Percentiles rank a stretch among this genome's conserved stretches.
Conservation (phyloP, 2,113 vertebrate species). For the Clinocottus analis region DNA sequence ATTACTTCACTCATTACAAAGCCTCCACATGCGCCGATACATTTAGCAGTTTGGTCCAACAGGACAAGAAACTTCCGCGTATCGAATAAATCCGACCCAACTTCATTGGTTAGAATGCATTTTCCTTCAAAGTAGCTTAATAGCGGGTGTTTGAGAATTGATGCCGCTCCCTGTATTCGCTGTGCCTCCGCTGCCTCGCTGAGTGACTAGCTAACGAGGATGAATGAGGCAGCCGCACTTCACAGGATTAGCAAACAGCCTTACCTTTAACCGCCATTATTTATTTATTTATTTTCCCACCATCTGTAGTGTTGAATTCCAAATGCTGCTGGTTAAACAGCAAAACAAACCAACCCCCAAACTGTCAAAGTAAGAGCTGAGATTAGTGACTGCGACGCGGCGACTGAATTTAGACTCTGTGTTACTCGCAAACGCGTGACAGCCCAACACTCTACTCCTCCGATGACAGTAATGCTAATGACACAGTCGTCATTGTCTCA, state of each 20-base stretch:
- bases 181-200: not conserved
- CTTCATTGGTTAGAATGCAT: too few species aligned
- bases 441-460: not conserved
- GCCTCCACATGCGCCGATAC: not conserved
- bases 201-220: too few species aligned
- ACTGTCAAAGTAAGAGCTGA: not conserved
- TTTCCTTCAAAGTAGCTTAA: not conserved
- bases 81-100: not conserved
- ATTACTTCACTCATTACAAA: not conserved
- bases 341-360: not conserved
- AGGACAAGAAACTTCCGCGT: not conserved
- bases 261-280: not conserved
- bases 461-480: not conserved
- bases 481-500: not conserved
- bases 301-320: not conserved
- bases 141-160: not conserved
- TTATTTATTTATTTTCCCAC: not conserved
- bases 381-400: not conserved
- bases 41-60: not conserved
- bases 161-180: not conserved
- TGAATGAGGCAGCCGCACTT: not conserved
- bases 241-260: not conserved
- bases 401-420: not conserved
- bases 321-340: not conserved
- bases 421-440: not conserved